Base-by-base conservation (phyloP, 2,888 invertebrate genomes). In the Cheilosia pagana region DNA sequence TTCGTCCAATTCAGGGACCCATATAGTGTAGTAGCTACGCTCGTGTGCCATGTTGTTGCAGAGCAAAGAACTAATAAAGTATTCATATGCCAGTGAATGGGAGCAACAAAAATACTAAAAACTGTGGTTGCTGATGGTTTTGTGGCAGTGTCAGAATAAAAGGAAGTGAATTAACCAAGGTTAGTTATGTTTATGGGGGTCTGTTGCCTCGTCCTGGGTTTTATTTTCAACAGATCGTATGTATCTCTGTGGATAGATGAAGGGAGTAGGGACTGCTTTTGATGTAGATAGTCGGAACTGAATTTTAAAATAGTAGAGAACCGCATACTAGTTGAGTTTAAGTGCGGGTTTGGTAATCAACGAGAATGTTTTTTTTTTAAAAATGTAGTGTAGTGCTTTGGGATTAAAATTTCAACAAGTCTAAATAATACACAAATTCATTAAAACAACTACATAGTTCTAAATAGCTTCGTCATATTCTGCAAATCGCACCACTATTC, bases 41-140 rank as follows among this genome's bases (percentile, higher is more conserved):
- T 62, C 14, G 23, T 6, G 53, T 8, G 25, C n/a, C 50, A 31
- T 45, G 45, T 67, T 59, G 50, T 16, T n/a, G 57, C 10, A 19
- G 21, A 23, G 21, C 4, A 50, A 21, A 12, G 50, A 77, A 63
- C 71, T 76, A 53, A 60, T 65, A 53, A 76, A 45, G n/a, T 81
- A 65, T 76, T 76, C 81, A 81, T 76, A 43, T n/a, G 43, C n/a
- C n/a, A 70, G 62, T 60, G 31, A 25, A 39, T 50, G 28, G 28
- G n/a, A 28, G 3, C 28, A 53, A 55, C 10, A 74, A 55, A 53
- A 43, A 23, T 14, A 57, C 14, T 41, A 52, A 71, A 59, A 71
- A 70, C 41, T 76, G 62, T 65, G 75, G 79, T 74, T 41, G 23
- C 35, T 23, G 21, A 52, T 52, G 48, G 52, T 23, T 41, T 53